phyloP scores from a whole-genome alignment of 2,888 invertebrate species.

The Oligia strigilis region DNA sequence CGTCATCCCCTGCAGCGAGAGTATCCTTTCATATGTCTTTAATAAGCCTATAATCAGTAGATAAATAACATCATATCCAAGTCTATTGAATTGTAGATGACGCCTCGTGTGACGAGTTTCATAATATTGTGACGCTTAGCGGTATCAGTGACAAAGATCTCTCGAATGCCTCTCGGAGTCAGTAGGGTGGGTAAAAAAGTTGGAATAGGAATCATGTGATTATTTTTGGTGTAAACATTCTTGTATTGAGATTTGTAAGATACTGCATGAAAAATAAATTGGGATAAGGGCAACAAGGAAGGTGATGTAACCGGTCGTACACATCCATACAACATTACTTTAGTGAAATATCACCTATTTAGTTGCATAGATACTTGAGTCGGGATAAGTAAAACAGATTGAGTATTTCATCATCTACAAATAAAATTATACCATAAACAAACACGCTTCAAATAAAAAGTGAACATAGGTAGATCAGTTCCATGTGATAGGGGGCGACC shows the following conservation, averaged over 20 bases:
- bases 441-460: background rate
- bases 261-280: background rate
- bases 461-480: background rate
- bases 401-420: background rate
- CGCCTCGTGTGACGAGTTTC: background rate
- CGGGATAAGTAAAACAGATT: background rate
- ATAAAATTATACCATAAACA: background rate
- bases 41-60: background rate
- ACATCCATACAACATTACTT: background rate
- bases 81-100: background rate
- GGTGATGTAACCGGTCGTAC: background rate
- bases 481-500: too few species aligned
- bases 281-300: background rate
- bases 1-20: background rate
- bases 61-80: background rate
- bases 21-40: background rate
- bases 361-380: background rate
- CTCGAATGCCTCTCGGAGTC: background rate
- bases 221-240: background rate
- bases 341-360: background rate
- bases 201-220: background rate
- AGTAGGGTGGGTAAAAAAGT: conserved; percentile 1
- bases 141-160: conserved; percentile 7
- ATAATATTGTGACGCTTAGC: conserved; percentile 1
- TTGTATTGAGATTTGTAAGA: background rate